Conservation (phyloP, 2,113 vertebrate genomes). For the Cephalopterus ornatus region DNA sequence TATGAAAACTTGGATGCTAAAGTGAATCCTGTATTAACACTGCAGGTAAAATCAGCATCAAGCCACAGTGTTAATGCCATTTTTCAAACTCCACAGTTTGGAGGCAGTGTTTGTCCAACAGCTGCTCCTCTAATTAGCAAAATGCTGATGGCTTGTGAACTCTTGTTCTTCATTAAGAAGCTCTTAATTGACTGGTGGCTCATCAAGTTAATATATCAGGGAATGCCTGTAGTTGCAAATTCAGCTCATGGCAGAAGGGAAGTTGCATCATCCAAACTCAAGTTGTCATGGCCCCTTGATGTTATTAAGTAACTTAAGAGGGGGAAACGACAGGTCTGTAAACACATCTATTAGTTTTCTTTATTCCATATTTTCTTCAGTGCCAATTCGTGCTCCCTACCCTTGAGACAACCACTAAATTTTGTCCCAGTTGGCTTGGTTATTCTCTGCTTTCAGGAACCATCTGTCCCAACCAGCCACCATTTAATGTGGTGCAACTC, state of each 20-base stretch:
- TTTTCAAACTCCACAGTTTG: not conserved
- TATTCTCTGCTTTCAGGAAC: constrained; percentile 1
- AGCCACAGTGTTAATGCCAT: not conserved
- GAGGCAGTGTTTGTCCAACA: not conserved
- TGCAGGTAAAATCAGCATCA: not conserved
- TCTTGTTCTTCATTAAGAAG: not conserved
- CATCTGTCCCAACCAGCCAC: constrained; percentile 2
- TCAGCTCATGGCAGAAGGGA: not conserved
- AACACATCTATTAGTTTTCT: not conserved
- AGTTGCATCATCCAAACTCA: not conserved
- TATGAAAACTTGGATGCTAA: not conserved
- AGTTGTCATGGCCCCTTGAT: not conserved
- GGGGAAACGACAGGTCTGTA: not conserved
- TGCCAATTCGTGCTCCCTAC: not conserved
- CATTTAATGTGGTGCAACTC: not conserved
- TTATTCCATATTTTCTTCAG: not conserved
- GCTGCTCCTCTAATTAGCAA: not conserved
- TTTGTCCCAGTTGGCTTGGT: not conserved
- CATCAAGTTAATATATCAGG: not conserved
- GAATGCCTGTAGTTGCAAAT: not conserved
- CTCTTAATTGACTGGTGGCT: not conserved
- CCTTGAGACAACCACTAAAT: not conserved
- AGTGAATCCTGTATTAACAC: not conserved
- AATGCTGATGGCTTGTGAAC: not conserved
- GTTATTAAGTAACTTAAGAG: not conserved